These are phyloP conservation scores for Drosophila persimilis DNA, from an alignment of 1,140 invertebrate genomes.

Conservation along the genomic window DNA sequence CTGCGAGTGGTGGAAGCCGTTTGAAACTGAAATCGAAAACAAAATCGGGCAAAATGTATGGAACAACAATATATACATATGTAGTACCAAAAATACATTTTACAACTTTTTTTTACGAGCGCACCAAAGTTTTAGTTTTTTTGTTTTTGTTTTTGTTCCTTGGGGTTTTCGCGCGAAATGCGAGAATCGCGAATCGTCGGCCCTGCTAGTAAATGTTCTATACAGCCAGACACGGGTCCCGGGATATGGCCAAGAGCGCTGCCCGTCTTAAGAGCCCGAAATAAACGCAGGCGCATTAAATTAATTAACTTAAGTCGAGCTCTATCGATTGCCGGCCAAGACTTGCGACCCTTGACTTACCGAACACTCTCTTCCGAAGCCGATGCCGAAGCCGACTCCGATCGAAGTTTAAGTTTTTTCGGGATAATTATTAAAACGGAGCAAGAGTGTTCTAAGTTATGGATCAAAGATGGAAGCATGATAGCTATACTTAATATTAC, in stretches of 20 bases:
- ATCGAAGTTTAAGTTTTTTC: not conserved
- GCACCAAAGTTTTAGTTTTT: constrained; percentile 47
- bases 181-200: constrained; percentile 16
- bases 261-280: constrained; percentile 60
- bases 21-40: constrained; percentile 78
- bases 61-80: constrained; percentile 2
- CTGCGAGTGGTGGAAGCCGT: constrained; percentile 59
- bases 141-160: constrained; percentile 23
- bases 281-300: constrained; percentile 72
- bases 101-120: constrained; percentile 79
- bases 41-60: constrained; percentile 51
- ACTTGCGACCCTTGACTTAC: constrained; percentile 11
- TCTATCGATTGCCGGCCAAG: constrained; percentile 54
- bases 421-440: not conserved
- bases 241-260: constrained; percentile 34
- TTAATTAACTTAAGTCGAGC: constrained; percentile 75
- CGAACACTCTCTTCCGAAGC: not conserved
- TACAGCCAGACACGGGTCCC: constrained; percentile 22
- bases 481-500: constrained; percentile 6
- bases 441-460: not conserved
- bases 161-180: constrained; percentile 44
- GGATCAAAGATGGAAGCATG: too few relatives aligned
- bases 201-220: constrained; percentile 33
- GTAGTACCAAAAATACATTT: constrained; percentile 66
- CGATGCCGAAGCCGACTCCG: not conserved